Evolutionary conservation across 2,888 invertebrate species (phyloP), one percentile per base, ranked within the genome.

Genomic region (Oscheius sp.): DNA sequence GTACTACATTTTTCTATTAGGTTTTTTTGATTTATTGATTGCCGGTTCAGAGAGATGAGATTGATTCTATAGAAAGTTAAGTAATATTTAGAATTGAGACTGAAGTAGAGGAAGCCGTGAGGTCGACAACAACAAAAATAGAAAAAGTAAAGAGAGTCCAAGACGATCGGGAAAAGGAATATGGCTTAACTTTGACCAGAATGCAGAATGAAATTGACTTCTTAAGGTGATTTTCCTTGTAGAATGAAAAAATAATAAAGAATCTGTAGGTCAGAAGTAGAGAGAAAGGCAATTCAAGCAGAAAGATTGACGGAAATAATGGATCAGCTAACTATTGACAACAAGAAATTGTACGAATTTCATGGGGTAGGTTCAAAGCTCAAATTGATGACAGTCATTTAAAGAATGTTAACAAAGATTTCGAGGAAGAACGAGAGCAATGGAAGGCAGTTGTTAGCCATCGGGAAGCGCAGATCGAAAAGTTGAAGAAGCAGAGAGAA

Each of bases 121-220:
- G 34, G 31, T 15, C 64, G 6, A 64, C 64, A 20, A 33, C 66
- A 5, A 55, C 39, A 3, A 53, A 66, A 25, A 55, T 66, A 1
- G 66, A 66, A 17, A 66, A 66, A 55, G 66, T 57, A 2, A 46
- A 50, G 45, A 23, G 66, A 29, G 57, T 66, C 20, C 66, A 66
- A 20, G 57, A 66, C n/a, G 66, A 66, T 20, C 42, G 66, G 15
- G 66, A 66, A n/a, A 66, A 53, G 23, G 66, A 66, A 31, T 66
- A 66, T 33, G 66, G 66, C 1, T 25, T 66, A 3, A 66, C 66
- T 0, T 27, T 66, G 46, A 55, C 55, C 0, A 39, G 66, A 17
- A 46, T 66, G 57, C 66, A 66, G 29, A 66, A 66, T 15, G 66
- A 66, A 27, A 66, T 66, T 15, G 66, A 66, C 29, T 66, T 55